A percentile compares a stretch with the other conserved stretches of the same genome.
Evolutionary conservation across 2,113 vertebrate species (phyloP).

Genomic region (Euleptes europaea): DNA sequence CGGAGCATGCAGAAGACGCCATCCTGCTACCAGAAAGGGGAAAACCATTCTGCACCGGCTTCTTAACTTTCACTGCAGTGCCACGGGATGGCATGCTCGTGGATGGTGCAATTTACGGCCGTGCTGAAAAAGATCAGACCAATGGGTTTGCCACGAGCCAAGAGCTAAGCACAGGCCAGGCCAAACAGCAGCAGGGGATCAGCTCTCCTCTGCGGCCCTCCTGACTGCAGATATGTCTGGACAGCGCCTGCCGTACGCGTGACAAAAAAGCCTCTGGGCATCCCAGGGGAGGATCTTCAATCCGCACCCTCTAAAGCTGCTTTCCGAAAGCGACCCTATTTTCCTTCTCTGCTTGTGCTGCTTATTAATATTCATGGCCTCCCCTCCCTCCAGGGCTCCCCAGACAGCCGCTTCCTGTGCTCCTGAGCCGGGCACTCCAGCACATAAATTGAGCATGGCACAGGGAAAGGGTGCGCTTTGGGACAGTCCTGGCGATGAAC

Average conservation of each 20-base stretch:
- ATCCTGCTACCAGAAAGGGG: no score
- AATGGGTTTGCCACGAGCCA: neutral
- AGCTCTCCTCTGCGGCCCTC: neutral
- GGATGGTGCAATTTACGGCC: no score
- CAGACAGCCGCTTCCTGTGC: neutral
- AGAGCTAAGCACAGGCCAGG: neutral
- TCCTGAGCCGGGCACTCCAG: neutral
- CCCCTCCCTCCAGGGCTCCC: neutral
- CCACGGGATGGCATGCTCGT: no score
- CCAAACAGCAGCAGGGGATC: neutral
- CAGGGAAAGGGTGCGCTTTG: no score
- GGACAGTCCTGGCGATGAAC: neutral
- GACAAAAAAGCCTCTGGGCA: neutral
- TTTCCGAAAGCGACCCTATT: neutral
- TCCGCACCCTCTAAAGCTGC: neutral
- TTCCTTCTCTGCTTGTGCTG: neutral
- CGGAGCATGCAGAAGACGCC: accelerated
- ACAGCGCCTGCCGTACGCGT: neutral
- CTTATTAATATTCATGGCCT: neutral
- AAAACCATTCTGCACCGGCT: no score
- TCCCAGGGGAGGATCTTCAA: neutral
- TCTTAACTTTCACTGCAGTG: no score
- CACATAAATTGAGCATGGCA: neutral
- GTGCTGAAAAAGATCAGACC: neutral
- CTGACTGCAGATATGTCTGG: neutral